Evolutionary conservation across 2,797 vertebrate genomes (phyloP).

Genomic region (Lagorchestes hirsutus): DNA sequence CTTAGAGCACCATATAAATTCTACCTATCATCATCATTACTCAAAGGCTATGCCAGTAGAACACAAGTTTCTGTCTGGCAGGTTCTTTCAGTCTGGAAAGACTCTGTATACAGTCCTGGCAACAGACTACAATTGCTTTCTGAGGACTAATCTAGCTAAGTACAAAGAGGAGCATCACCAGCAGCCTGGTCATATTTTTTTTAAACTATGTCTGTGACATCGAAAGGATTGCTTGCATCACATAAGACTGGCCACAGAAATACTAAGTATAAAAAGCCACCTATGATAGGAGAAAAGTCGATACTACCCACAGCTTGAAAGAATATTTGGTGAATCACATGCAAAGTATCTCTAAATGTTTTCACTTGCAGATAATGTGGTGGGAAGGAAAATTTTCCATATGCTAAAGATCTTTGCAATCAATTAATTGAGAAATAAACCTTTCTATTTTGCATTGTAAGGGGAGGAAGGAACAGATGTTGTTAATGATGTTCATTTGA

Average conservation of each 20-base stretch:
- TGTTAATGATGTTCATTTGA: slow-evolving; percentile 11
- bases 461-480: background rate
- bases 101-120: background rate
- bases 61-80: background rate
- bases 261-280: background rate
- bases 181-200: background rate
- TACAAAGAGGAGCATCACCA: background rate
- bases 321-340: background rate
- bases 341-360: background rate
- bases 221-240: background rate
- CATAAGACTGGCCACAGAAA: background rate
- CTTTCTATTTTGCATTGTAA: slow-evolving; percentile 1
- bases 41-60: background rate
- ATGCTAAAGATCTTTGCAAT: background rate
- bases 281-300: background rate
- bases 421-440: background rate
- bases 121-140: background rate
- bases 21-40: background rate
- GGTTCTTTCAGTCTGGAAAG: background rate
- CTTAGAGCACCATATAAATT: background rate
- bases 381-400: background rate
- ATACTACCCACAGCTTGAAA: background rate
- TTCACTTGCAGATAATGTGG: background rate
- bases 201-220: background rate
- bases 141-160: background rate